These are phyloP conservation scores for Molossus molossus DNA, from an alignment of 2,797 vertebrate genomes.

Conservation along the genomic window DNA sequence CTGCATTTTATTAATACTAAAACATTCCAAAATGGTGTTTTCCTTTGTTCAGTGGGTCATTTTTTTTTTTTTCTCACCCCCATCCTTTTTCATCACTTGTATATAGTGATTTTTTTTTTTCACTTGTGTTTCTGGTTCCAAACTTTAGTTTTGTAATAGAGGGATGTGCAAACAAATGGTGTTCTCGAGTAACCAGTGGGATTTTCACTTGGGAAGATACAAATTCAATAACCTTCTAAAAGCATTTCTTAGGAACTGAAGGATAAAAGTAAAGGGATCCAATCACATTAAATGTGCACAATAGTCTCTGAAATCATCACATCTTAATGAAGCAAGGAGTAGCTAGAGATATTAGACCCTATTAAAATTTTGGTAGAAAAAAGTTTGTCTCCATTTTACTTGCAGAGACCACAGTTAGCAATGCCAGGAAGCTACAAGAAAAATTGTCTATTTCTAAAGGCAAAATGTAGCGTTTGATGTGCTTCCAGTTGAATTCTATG, in stretches of 20 bases:
- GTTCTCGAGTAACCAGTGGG: background rate
- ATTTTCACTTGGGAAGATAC: constrained; percentile 22
- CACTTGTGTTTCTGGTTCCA: background rate
- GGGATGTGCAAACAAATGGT: background rate
- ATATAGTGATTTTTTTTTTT: background rate
- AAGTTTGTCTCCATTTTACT: background rate
- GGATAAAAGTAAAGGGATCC: background rate
- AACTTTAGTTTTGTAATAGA: background rate
- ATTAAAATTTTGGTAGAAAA: background rate
- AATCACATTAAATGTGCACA: background rate
- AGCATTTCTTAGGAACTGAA: background rate
- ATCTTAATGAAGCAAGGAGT: background rate
- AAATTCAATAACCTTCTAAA: background rate
- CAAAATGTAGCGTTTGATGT: background rate
- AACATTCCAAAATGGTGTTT: background rate
- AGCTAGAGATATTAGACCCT: background rate
- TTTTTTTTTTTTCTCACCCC: background rate
- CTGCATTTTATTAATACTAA: background rate
- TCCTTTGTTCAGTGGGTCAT: background rate
- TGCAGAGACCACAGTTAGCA: background rate
- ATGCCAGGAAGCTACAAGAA: background rate
- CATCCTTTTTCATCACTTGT: background rate
- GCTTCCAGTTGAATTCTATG: background rate
- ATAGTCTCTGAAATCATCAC: background rate
- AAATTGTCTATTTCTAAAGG: background rate